A percentile compares a stretch with the other conserved stretches of the same genome.
These are phyloP conservation scores for Arctia plantaginis DNA, from an alignment of 2,888 invertebrate species.

Conservation along the genomic window DNA sequence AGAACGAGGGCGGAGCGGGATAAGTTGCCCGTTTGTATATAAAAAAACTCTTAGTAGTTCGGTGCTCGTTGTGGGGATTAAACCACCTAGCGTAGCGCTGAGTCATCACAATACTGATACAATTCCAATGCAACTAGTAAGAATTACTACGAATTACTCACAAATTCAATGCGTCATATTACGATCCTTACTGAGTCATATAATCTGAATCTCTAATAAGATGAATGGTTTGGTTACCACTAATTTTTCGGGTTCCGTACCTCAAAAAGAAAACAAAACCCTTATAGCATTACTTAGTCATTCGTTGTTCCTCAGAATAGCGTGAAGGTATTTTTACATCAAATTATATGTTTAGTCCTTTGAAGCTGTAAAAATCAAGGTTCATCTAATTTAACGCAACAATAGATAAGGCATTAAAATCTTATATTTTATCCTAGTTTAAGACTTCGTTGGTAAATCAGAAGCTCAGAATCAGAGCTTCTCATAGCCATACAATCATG, in stretches of 20 bases:
- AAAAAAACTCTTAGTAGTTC: slow-evolving; percentile 69
- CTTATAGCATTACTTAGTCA: background rate
- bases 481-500: background rate
- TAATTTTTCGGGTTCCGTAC: slow-evolving; percentile 10
- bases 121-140: slow-evolving; percentile 51
- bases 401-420: too few species aligned
- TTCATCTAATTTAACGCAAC: too few species aligned
- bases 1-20: slow-evolving; percentile 51
- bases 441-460: too few species aligned
- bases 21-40: slow-evolving; percentile 68
- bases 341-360: too few species aligned
- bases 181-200: slow-evolving; percentile 67
- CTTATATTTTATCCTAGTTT: too few species aligned
- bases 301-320: background rate
- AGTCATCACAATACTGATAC: slow-evolving; percentile 62
- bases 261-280: background rate
- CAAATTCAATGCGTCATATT: slow-evolving; percentile 69
- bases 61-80: slow-evolving; percentile 58
- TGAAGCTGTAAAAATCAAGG: too few species aligned
- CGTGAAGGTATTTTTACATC: background rate
- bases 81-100: slow-evolving; percentile 53
- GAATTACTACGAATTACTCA: slow-evolving; percentile 61
- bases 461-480: too few species aligned
- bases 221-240: slow-evolving; percentile 61
- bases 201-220: slow-evolving; percentile 54